These are phyloP conservation scores for Drosophila suboccidentalis DNA, from an alignment of 2,888 invertebrate genomes.

Conservation along the genomic window DNA sequence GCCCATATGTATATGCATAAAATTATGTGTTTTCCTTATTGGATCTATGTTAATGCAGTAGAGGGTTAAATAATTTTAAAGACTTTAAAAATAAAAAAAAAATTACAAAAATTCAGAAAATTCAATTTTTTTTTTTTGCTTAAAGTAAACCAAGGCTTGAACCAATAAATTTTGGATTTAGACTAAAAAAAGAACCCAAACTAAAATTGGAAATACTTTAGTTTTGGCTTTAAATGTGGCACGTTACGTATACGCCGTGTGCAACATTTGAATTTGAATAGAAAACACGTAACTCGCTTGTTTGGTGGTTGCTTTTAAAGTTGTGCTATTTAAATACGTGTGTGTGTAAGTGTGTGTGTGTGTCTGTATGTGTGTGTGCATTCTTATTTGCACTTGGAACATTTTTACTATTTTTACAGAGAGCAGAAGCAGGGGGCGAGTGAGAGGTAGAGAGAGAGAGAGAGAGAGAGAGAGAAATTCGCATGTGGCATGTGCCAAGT, in stretches of 20 bases:
- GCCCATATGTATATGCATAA: too few species aligned
- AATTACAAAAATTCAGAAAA: too few species aligned
- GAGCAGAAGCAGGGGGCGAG: background rate
- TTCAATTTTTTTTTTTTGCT: too few species aligned
- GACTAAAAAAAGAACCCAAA: too few species aligned
- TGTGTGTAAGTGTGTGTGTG: background rate
- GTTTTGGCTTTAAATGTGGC: background rate
- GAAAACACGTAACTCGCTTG: background rate
- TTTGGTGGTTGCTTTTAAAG: constrained; percentile 10
- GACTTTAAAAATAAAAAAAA: too few species aligned
- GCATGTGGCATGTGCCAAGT: constrained; percentile 72
- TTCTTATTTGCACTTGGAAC: constrained; percentile 22
- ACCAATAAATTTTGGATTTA: too few species aligned
- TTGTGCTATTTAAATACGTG: constrained; percentile 9
- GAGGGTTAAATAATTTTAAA: too few species aligned
- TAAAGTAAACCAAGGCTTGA: too few species aligned
- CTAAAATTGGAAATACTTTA: too few species aligned
- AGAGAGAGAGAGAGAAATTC: constrained; percentile 21
- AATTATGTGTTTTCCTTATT: too few species aligned
- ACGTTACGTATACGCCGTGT: constrained; percentile 20
- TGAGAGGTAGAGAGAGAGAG: background rate
- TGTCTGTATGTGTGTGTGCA: constrained; percentile 23
- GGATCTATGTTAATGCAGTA: too few species aligned
- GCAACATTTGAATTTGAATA: background rate
- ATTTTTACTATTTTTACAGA: constrained; percentile 39